Percentiles rank a stretch among this genome's conserved stretches.
Conservation (phyloP, 2,888 invertebrate species). For the Drosophila neonasuta region DNA sequence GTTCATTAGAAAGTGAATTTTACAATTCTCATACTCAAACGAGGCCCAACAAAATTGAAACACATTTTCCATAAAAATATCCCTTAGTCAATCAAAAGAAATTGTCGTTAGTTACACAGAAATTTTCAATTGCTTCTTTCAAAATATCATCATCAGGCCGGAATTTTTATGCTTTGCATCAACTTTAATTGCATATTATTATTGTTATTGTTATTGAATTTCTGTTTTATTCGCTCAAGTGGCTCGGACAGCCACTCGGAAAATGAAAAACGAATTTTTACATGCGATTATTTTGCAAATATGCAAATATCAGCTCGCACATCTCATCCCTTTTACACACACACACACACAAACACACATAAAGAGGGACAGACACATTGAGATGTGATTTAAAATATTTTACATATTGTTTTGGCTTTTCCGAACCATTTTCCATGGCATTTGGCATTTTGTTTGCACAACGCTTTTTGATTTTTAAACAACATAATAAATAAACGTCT, state of each 20-base stretch:
- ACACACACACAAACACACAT: neutral
- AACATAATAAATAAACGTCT: slow-evolving; percentile 71
- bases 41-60: neutral
- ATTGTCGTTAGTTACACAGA: neutral
- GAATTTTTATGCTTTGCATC: neutral
- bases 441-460: slow-evolving; percentile 56
- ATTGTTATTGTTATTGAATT: slow-evolving; percentile 35
- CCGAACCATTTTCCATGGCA: slow-evolving; percentile 52
- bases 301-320: slow-evolving; percentile 38
- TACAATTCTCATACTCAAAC: no score
- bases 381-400: slow-evolving; percentile 19
- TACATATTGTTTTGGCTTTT: slow-evolving; percentile 31
- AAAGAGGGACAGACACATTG: neutral
- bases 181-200: slow-evolving; percentile 50
- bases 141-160: neutral
- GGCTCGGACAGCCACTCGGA: slow-evolving; percentile 42
- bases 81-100: neutral
- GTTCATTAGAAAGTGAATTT: no score
- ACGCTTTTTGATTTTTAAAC: slow-evolving; percentile 64
- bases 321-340: slow-evolving; percentile 7
- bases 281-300: slow-evolving; percentile 21
- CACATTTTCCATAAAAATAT: neutral
- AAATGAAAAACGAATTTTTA: slow-evolving; percentile 34
- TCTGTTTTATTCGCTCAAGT: slow-evolving; percentile 38
- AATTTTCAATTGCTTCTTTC: neutral